Evolutionary conservation across 2,888 invertebrate genomes (phyloP).

Genomic region (Geophilus truncorum): DNA sequence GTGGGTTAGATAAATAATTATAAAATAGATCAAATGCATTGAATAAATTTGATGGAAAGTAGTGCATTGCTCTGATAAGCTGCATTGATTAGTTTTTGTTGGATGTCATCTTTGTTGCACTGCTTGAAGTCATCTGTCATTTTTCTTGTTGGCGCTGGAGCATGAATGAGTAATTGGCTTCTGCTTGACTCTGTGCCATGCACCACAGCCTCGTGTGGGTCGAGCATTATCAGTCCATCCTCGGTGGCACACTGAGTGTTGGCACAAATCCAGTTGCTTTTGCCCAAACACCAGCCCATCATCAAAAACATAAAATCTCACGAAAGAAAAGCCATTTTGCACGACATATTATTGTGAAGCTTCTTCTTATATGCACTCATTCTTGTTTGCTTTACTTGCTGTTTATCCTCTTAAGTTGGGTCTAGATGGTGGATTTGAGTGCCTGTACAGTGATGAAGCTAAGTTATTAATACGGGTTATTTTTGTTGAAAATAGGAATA

Average conservation of each 20-base stretch:
- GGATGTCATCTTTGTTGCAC: neutral
- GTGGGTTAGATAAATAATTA: neutral
- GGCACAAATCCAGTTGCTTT: constrained; percentile 27
- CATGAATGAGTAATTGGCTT: constrained; percentile 27
- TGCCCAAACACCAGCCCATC: constrained; percentile 2
- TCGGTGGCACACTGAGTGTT: constrained; percentile 12
- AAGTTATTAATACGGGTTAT: neutral
- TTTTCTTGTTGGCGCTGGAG: constrained; percentile 13
- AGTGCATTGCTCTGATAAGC: neutral
- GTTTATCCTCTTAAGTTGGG: neutral
- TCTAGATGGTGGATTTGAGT: neutral
- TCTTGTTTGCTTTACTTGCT: neutral
- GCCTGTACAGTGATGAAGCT: neutral
- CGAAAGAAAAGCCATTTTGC: constrained; percentile 1
- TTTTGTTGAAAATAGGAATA: neutral
- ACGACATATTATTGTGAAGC: neutral
- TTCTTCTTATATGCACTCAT: neutral
- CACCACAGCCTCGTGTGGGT: constrained; percentile 23
- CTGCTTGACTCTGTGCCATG: constrained; percentile 19
- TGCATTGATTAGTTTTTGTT: neutral
- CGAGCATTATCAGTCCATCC: constrained; percentile 27
- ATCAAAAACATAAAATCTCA: constrained; percentile 24
- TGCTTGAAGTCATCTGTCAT: constrained; percentile 10
- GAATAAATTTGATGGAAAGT: neutral
- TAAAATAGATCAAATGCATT: no score